phyloP scores from a whole-genome alignment of 1,140 invertebrate genomes.

The Tachypleus tridentatus region DNA sequence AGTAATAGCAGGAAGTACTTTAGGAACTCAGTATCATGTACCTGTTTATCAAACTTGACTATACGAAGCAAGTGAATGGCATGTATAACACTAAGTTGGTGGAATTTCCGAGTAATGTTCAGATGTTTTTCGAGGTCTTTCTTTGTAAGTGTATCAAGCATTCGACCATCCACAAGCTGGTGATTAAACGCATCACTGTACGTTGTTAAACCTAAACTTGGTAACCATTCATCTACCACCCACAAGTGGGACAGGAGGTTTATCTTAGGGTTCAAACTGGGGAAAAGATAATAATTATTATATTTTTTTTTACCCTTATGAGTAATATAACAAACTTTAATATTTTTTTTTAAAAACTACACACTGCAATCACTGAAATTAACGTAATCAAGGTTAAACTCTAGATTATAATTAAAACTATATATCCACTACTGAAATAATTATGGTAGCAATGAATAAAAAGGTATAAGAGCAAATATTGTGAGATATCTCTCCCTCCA shows the following conservation, averaged over 20 bases:
- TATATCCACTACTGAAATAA: no score
- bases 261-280: conserved; percentile 73
- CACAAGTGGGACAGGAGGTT: conserved; percentile 74
- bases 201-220: conserved; percentile 75
- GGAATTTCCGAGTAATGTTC: conserved; percentile 72
- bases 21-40: conserved; percentile 27
- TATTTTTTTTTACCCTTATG: no score
- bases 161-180: conserved; percentile 81
- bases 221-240: conserved; percentile 83
- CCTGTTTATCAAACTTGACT: conserved; percentile 84
- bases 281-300: conserved; percentile 19
- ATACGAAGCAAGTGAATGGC: conserved; percentile 80
- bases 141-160: conserved; percentile 81
- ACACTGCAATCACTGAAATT: no score
- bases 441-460: no score
- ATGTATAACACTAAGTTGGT: conserved; percentile 84
- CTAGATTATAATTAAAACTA: no score
- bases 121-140: conserved; percentile 88
- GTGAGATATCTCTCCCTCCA: no score
- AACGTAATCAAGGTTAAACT: no score
- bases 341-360: no score
- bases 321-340: no score
- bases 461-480: no score
- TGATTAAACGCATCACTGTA: conserved; percentile 76
- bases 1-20: no score